Conservation (phyloP, 2,797 vertebrate species). For the Decapterus maruadsi region DNA sequence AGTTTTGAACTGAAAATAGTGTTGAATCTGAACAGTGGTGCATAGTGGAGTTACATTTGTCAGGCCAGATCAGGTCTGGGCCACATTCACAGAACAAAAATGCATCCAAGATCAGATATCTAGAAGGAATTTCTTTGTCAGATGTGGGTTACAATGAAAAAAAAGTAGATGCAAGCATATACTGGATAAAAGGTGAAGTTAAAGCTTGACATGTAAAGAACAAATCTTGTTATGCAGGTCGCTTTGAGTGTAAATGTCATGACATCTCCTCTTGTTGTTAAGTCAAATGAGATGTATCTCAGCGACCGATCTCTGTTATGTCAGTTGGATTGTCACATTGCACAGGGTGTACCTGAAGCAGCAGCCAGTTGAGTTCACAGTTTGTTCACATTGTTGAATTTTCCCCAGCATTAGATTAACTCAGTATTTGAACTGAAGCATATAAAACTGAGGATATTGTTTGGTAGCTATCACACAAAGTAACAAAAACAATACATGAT, state of each 20-base stretch:
- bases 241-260: constrained; percentile 1
- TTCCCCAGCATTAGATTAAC: not conserved
- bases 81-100: not conserved
- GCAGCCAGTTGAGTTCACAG: not conserved
- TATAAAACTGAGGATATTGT: not conserved
- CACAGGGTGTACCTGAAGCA: constrained; percentile 1
- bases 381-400: not conserved
- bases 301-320: not conserved
- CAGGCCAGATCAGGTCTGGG: too few relatives aligned
- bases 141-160: not conserved
- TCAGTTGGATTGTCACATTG: constrained; percentile 4
- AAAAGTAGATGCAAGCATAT: not conserved
- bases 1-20: not conserved
- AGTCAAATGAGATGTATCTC: not conserved
- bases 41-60: not conserved
- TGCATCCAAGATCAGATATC: not conserved
- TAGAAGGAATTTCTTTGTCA: not conserved
- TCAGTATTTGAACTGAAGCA: not conserved
- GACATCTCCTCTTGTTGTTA: not conserved
- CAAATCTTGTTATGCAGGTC: not conserved
- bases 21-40: not conserved
- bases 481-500: not conserved
- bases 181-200: not conserved
- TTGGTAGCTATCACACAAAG: not conserved
- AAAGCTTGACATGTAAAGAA: not conserved